Conservation (phyloP, 2,113 vertebrate genomes). For the Capreolus pygargus region DNA sequence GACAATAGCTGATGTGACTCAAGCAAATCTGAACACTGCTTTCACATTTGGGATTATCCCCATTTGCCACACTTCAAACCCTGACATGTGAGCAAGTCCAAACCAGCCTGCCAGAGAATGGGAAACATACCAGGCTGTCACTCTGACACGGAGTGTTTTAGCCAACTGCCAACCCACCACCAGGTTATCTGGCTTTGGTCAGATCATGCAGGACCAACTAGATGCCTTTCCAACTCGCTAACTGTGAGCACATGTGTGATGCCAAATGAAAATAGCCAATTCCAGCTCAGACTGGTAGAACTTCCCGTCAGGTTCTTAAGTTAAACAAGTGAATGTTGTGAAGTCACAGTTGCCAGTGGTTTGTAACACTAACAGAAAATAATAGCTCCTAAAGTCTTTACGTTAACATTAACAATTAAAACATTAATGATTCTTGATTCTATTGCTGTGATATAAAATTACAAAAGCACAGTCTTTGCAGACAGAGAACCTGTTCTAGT, state of each 20-base stretch:
- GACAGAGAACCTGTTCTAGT: neutral
- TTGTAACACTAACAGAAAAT: neutral
- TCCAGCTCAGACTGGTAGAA: neutral
- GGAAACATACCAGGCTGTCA: neutral
- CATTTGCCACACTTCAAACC: neutral
- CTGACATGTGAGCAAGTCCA: neutral
- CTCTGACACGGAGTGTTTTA: neutral
- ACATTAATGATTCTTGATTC: neutral
- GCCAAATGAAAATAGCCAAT: neutral
- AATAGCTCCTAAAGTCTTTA: neutral
- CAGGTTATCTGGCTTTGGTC: neutral
- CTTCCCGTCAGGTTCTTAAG: neutral
- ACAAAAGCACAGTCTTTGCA: neutral
- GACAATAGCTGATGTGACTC: neutral
- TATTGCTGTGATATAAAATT: neutral
- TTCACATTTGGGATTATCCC: neutral
- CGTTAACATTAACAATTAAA: accelerated
- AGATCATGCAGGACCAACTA: neutral
- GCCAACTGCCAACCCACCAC: neutral
- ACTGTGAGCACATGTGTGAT: neutral
- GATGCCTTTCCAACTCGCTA: neutral
- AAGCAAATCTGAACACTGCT: neutral
- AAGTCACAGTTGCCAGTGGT: neutral
- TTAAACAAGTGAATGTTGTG: neutral
- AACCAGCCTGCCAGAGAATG: neutral